These are phyloP conservation scores for Volucella inanis DNA, from an alignment of 2,888 invertebrate species.

Conservation along the genomic window DNA sequence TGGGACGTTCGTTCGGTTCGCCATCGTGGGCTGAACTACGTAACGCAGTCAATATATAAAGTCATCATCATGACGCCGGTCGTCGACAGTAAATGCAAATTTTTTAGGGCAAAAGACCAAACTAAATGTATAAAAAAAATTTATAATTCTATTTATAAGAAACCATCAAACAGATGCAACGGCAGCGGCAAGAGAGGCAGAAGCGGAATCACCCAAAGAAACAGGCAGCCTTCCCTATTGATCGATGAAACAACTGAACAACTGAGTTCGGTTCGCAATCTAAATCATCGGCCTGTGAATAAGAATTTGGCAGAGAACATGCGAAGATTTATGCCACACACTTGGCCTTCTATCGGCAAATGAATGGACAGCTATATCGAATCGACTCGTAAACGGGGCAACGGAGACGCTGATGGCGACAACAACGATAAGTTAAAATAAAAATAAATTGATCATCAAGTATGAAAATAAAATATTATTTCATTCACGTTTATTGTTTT, in stretches of 20 bases:
- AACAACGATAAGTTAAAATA: constrained; percentile 39
- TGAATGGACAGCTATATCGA: constrained; percentile 35
- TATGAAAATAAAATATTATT: constrained; percentile 46
- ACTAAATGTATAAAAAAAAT: constrained; percentile 20
- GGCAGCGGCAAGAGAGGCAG: constrained; percentile 6
- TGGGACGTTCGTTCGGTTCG: not conserved
- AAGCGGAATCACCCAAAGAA: constrained; percentile 26
- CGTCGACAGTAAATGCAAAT: constrained; percentile 9
- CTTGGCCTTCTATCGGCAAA: constrained; percentile 64
- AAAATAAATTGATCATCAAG: constrained; percentile 69
- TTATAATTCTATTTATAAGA: constrained; percentile 49
- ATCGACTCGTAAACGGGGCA: not conserved
- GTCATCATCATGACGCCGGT: not conserved
- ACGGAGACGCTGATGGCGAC: constrained; percentile 7
- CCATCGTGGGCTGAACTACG: constrained; percentile 33
- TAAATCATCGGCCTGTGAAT: constrained; percentile 57
- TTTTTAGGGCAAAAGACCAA: constrained; percentile 14
- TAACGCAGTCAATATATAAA: constrained; percentile 36
- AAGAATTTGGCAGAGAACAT: constrained; percentile 59
- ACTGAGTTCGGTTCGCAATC: constrained; percentile 32
- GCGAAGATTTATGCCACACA: constrained; percentile 65
- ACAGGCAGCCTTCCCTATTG: constrained; percentile 52
- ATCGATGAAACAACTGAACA: constrained; percentile 31
- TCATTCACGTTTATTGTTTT: constrained; percentile 14
- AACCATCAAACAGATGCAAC: constrained; percentile 32